A percentile compares a stretch with the other conserved stretches of the same genome.
These are phyloP conservation scores for Poecilia picta DNA, from an alignment of 2,797 vertebrate species.

Conservation along the genomic window DNA sequence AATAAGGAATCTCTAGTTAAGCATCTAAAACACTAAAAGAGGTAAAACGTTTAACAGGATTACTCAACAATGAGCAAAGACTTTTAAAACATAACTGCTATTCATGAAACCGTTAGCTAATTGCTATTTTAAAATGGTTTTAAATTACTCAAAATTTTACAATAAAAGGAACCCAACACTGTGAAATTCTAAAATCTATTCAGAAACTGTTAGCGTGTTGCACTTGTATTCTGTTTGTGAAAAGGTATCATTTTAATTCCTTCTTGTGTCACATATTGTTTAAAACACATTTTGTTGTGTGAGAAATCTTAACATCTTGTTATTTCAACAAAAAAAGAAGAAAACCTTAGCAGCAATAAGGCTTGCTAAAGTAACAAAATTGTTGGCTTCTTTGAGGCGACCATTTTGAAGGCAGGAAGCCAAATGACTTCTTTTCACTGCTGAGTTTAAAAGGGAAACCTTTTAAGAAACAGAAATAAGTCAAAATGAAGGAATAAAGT, in stretches of 20 bases:
- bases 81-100: not conserved
- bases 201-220: constrained; percentile 2
- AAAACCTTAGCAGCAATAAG: too few species aligned
- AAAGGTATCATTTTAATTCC: not conserved
- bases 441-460: not conserved
- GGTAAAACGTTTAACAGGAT: not conserved
- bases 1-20: not conserved
- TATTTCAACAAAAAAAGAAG: too few species aligned
- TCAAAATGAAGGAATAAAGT: not conserved
- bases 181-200: constrained; percentile 25
- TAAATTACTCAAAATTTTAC: constrained; percentile 29
- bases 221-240: not conserved
- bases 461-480: not conserved
- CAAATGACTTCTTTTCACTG: not conserved
- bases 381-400: not conserved
- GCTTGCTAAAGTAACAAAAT: not conserved
- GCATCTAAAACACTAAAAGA: not conserved
- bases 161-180: constrained; percentile 21
- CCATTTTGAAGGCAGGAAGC: not conserved
- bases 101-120: not conserved
- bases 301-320: not conserved
- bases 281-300: not conserved
- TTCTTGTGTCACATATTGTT: not conserved
- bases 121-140: constrained; percentile 7
- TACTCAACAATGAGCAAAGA: not conserved